phyloP scores from a whole-genome alignment of 2,888 invertebrate genomes.

The Salpingus planirostris region DNA sequence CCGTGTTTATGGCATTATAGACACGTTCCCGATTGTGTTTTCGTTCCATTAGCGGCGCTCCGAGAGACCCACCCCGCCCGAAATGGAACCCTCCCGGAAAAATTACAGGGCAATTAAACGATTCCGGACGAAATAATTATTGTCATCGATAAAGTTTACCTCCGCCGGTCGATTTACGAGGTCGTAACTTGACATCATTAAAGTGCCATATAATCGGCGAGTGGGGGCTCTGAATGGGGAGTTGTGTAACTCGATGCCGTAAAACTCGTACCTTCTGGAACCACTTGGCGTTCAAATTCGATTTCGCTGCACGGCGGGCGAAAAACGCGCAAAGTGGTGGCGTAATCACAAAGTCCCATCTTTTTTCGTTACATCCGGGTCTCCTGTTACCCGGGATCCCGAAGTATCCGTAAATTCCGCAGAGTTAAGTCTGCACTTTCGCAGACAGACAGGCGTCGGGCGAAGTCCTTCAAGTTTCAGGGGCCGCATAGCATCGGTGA shows the following conservation, averaged over 20 bases:
- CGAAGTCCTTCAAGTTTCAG: too few species aligned
- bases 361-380: too few species aligned
- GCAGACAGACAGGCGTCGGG: too few species aligned
- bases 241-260: neutral
- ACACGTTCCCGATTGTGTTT: conserved; percentile 29
- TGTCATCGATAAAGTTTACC: conserved; percentile 12
- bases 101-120: neutral
- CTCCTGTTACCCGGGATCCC: too few species aligned
- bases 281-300: too few species aligned
- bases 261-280: neutral
- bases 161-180: conserved; percentile 11
- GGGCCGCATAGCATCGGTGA: too few species aligned
- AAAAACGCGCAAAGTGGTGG: too few species aligned
- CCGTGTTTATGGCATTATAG: conserved; percentile 27
- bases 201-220: conserved; percentile 6
- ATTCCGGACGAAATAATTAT: neutral
- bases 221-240: conserved; percentile 2
- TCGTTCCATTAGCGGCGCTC: conserved; percentile 29
- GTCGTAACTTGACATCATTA: conserved; percentile 10
- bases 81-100: neutral
- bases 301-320: too few species aligned
- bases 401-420: too few species aligned
- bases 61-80: conserved; percentile 14
- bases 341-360: too few species aligned
- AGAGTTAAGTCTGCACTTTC: too few species aligned